phyloP scores from a whole-genome alignment of 2,888 invertebrate species.

The Polydesmus complanatus region DNA sequence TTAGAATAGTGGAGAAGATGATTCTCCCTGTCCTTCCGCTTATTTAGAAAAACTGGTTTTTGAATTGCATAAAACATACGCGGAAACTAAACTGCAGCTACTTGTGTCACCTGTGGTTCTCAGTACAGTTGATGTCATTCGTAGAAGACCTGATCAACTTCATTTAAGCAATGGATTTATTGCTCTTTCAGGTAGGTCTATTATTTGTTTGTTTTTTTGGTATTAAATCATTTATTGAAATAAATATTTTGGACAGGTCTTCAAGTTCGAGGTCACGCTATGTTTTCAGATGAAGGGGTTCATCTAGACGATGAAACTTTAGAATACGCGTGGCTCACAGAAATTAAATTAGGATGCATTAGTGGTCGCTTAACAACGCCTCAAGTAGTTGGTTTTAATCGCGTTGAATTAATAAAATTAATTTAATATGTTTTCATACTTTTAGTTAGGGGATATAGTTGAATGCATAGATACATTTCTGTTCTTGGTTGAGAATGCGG shows the following conservation, averaged over 20 bases:
- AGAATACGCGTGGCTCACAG: slow-evolving; percentile 95
- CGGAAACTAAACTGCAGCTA: slow-evolving; percentile 81
- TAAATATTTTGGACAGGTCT: slow-evolving; percentile 20
- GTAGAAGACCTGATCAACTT: slow-evolving; percentile 32
- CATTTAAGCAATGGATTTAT: slow-evolving; percentile 72
- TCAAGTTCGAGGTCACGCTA: slow-evolving; percentile 79
- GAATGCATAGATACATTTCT: slow-evolving; percentile 79
- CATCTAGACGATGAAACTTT: slow-evolving; percentile 83
- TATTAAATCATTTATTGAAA: neutral
- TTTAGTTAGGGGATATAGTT: slow-evolving; percentile 57
- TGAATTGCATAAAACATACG: slow-evolving; percentile 89
- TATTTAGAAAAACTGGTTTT: slow-evolving; percentile 83
- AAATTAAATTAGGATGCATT: slow-evolving; percentile 82
- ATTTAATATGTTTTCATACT: neutral
- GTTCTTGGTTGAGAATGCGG: slow-evolving; percentile 68
- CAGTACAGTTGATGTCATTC: slow-evolving; percentile 30
- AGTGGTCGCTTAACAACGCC: slow-evolving; percentile 80
- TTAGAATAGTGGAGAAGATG: slow-evolving; percentile 68
- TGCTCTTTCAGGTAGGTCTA: slow-evolving; percentile 49
- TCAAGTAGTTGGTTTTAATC: slow-evolving; percentile 38
- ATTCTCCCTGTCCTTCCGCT: slow-evolving; percentile 81
- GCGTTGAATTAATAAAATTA: neutral
- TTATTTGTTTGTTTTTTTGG: neutral
- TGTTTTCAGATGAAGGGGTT: slow-evolving; percentile 87
- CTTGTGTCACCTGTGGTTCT: slow-evolving; percentile 66